Percentiles rank a stretch among this genome's conserved stretches.
Conservation (phyloP, 2,888 invertebrate genomes). For the Eumacrocentrus americanus region DNA sequence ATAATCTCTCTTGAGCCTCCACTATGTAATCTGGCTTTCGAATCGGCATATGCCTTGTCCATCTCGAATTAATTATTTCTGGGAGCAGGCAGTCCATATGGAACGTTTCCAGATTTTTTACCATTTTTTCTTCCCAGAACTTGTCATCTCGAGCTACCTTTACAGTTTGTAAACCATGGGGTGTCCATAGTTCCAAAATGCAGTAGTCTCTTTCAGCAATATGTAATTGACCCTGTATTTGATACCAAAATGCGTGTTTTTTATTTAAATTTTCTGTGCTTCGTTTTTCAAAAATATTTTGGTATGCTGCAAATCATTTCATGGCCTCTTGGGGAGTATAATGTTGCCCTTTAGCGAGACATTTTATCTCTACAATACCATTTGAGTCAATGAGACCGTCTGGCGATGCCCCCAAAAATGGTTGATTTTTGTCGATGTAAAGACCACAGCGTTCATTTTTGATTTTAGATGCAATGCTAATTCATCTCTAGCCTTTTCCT, state of each 20-base stretch:
- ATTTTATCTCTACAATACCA: slow-evolving; percentile 40
- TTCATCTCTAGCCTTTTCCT: slow-evolving; percentile 28
- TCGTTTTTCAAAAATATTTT: not conserved
- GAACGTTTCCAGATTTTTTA: slow-evolving; percentile 29
- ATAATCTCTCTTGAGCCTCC: slow-evolving; percentile 13
- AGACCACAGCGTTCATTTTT: slow-evolving; percentile 38
- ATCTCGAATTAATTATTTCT: slow-evolving; percentile 40
- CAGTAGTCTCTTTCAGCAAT: slow-evolving; percentile 38
- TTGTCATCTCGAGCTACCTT: slow-evolving; percentile 34
- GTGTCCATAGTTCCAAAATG: slow-evolving; percentile 39
- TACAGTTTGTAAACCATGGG: slow-evolving; percentile 27
- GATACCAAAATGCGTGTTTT: slow-evolving; percentile 36
- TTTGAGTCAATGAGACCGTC: slow-evolving; percentile 39
- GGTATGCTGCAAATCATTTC: not conserved
- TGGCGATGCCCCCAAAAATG: slow-evolving; percentile 38
- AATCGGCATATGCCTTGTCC: slow-evolving; percentile 27
- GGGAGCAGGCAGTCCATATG: slow-evolving; percentile 38
- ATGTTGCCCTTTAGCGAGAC: slow-evolving; percentile 32
- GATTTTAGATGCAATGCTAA: slow-evolving; percentile 19
- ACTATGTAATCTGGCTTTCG: slow-evolving; percentile 31
- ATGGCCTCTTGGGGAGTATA: slow-evolving; percentile 28
- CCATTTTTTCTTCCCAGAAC: slow-evolving; percentile 36
- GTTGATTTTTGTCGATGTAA: slow-evolving; percentile 39
- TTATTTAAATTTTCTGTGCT: slow-evolving; percentile 31
- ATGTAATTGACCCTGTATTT: slow-evolving; percentile 40